These are phyloP conservation scores for Limnodromus scolopaceus DNA, from an alignment of 2,797 vertebrate species.

Conservation along the genomic window DNA sequence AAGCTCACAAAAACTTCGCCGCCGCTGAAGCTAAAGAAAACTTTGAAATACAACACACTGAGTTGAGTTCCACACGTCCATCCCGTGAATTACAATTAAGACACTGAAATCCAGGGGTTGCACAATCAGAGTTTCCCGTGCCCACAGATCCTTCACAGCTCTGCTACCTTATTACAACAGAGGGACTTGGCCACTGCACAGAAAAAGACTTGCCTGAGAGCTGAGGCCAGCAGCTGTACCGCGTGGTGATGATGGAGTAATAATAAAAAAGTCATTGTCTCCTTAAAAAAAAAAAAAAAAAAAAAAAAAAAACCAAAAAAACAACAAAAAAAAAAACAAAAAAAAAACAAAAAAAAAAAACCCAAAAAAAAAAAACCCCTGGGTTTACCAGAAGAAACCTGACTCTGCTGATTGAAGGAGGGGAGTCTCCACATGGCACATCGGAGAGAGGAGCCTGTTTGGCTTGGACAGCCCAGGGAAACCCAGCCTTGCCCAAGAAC, in stretches of 20 bases:
- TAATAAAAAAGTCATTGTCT: not conserved
- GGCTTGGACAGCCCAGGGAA: slow-evolving; percentile 57
- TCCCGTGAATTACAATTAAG: not conserved
- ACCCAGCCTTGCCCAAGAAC: not conserved
- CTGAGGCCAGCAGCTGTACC: not conserved
- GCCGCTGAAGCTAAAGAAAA: not conserved
- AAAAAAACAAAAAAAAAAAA: no score
- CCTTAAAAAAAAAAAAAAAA: not conserved
- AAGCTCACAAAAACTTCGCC: not conserved
- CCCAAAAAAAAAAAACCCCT: no score
- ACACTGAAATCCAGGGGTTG: not conserved
- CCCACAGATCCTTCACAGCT: not conserved
- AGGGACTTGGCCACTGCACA: not conserved
- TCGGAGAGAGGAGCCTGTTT: not conserved
- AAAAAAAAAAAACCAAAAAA: no score
- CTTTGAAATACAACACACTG: not conserved
- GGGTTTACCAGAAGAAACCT: not conserved
- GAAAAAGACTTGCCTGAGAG: not conserved
- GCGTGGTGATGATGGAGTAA: not conserved
- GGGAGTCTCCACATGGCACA: not conserved
- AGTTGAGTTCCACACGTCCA: not conserved
- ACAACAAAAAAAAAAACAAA: not conserved
- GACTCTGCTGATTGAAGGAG: rapidly evolving
- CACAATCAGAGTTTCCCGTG: not conserved
- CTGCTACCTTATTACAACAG: not conserved